phyloP scores from a whole-genome alignment of 1,140 invertebrate species.

The Theocolax elegans region DNA sequence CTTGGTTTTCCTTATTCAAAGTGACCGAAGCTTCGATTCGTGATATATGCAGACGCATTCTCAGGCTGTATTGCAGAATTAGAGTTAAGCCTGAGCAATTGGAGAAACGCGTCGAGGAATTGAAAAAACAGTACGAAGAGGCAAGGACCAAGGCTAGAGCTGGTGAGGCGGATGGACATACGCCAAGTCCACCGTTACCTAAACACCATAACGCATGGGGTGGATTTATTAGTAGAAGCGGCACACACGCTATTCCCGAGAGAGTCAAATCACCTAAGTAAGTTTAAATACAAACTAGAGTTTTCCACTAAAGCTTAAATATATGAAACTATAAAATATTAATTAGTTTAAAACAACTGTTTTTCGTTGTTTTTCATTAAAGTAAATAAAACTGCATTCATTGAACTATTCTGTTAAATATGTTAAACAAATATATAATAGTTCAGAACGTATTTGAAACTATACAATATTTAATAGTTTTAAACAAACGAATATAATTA shows the following conservation, averaged over 20 bases:
- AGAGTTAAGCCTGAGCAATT: conserved; percentile 81
- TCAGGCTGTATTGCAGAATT: conserved; percentile 84
- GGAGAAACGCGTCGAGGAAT: conserved; percentile 80
- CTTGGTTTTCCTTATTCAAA: conserved; percentile 90
- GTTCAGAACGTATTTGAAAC: no score
- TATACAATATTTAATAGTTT: no score
- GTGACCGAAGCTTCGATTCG: conserved; percentile 85
- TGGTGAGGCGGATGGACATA: conserved; percentile 69
- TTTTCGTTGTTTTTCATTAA: no score
- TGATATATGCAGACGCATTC: conserved; percentile 85
- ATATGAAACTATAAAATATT: no score
- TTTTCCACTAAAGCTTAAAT: no score
- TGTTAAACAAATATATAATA: no score
- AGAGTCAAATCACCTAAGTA: conserved; percentile 64
- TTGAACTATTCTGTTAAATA: no score
- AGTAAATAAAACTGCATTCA: no score
- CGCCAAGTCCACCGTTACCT: conserved; percentile 68
- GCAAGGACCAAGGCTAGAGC: conserved; percentile 75
- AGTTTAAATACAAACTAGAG: no score
- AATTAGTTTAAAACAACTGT: no score
- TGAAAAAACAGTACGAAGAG: conserved; percentile 80
- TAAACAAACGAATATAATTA: neutral
- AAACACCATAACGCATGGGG: conserved; percentile 72
- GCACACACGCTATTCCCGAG: conserved; percentile 59
- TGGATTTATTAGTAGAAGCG: conserved; percentile 71